phyloP scores from a whole-genome alignment of 92 coral and sea anemone genomes.

The Porites lobata region DNA sequence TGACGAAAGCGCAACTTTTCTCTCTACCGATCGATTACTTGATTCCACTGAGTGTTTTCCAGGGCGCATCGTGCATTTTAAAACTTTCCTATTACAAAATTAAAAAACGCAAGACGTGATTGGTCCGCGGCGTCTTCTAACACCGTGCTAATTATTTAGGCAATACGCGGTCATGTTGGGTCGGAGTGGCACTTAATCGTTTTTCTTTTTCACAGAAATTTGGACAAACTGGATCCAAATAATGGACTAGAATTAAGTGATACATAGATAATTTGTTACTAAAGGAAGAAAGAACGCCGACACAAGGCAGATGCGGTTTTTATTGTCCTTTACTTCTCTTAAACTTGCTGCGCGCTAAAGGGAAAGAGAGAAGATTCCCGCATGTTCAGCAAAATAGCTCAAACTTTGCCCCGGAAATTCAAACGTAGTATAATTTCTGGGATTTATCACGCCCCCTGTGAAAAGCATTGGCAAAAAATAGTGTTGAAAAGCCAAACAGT shows the following conservation, averaged over 20 bases:
- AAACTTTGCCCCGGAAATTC: conserved; percentile 84
- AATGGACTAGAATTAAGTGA: conserved; percentile 39
- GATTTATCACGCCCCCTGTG: conserved; percentile 82
- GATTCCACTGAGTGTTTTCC: conserved; percentile 60
- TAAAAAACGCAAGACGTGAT: conserved; percentile 68
- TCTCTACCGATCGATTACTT: conserved; percentile 53
- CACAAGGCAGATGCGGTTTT: background rate
- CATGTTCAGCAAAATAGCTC: conserved; percentile 50
- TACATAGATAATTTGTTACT: conserved; percentile 22
- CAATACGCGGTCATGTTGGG: conserved; percentile 84
- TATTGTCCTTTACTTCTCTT: background rate
- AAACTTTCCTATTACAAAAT: conserved; percentile 80
- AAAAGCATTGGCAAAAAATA: conserved; percentile 44
- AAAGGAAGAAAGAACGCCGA: conserved; percentile 32
- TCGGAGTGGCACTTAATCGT: conserved; percentile 40
- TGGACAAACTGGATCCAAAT: conserved; percentile 33
- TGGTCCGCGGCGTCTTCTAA: conserved; percentile 96
- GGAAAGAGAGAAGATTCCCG: conserved; percentile 45
- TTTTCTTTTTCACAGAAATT: conserved; percentile 30
- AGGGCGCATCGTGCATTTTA: conserved; percentile 70
- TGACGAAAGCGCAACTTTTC: conserved; percentile 36
- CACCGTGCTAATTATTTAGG: conserved; percentile 90
- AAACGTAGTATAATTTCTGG: conserved; percentile 73
- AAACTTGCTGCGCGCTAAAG: conserved; percentile 4
- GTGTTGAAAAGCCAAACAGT: conserved; percentile 42